Percentiles rank a stretch among this genome's conserved stretches.
Conservation (phyloP, 2,888 invertebrate species). For the Hymenopus coronatus region DNA sequence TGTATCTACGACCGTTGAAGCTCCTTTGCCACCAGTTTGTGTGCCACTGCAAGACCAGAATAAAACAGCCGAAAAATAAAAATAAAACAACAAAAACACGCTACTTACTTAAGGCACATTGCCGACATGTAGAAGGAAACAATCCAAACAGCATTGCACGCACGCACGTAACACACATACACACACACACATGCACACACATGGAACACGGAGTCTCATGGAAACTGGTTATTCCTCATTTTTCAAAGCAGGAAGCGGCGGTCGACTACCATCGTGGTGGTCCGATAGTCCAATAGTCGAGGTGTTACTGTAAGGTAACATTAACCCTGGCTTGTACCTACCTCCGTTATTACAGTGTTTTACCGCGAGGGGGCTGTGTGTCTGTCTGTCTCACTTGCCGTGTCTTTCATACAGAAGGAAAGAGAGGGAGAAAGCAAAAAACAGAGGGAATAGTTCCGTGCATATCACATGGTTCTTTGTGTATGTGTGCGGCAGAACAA, state of each 20-base stretch:
- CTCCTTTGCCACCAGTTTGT: neutral
- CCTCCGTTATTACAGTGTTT: neutral
- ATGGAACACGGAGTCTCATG: no score
- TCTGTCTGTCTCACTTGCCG: neutral
- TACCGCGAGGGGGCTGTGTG: neutral
- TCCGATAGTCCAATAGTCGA: neutral
- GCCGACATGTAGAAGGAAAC: neutral
- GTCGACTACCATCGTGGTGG: neutral
- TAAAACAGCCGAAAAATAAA: neutral
- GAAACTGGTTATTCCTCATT: slow-evolving; percentile 15
- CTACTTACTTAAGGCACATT: neutral
- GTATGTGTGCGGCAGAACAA: neutral
- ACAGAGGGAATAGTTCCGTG: neutral
- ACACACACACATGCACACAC: neutral
- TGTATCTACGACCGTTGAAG: no score
- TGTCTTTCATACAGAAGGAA: neutral
- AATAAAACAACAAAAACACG: neutral
- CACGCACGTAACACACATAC: neutral
- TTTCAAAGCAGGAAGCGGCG: slow-evolving; percentile 16
- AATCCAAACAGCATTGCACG: neutral
- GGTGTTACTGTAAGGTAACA: neutral
- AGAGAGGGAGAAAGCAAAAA: neutral
- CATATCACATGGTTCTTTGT: neutral
- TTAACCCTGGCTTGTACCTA: neutral
- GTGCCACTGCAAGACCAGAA: neutral